Evolutionary conservation across 1,140 invertebrate species (phyloP), one percentile per base, ranked within the genome.

Genomic region (Nephila pilipes): DNA sequence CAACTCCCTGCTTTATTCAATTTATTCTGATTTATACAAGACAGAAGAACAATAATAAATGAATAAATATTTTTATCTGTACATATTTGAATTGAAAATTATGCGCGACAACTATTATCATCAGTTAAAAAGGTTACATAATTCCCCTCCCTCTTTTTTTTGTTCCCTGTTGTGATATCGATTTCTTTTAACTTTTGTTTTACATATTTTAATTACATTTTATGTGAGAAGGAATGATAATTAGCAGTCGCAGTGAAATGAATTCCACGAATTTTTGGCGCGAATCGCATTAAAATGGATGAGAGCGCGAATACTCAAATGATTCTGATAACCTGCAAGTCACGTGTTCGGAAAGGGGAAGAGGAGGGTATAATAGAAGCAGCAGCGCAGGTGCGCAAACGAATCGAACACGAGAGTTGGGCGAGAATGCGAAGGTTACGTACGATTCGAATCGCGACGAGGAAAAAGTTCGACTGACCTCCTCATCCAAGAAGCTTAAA

Each of bases 391-490:
- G 81, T 83, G 55, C 22, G 55, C 55, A 54, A 57, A 55, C 81
- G 38, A 55, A 10, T 54, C 22, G 22, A 83, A 83, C 81, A 83
- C 38, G 81, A n/a, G 81, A 83, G 38, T n/a, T 20, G 36, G 55
- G 55, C 38, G 54, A 36, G 38, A 87, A 55, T 87, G 55, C 38
- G 32, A 87, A 75, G 69, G 69, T 36, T 75, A 75, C 69, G 32
- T 20, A 75, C 69, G 69, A 75, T 75, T 75, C 69, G 69, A 32
- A 75, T 75, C 32, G 69, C 69, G 69, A 75, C 69, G 32, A 75
- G 32, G 32, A 29, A 32, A 75, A 75, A 75, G 69, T 75, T 75
- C 69, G 69, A 75, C 69, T 75, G 69, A 75, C 69, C 65, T 75
- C 65, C 29, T 75, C 69, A 75, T 32, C 25, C 36, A 29, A 65